Evolutionary conservation across 2,797 vertebrate species (phyloP).

Genomic region (Danio albolineatus): DNA sequence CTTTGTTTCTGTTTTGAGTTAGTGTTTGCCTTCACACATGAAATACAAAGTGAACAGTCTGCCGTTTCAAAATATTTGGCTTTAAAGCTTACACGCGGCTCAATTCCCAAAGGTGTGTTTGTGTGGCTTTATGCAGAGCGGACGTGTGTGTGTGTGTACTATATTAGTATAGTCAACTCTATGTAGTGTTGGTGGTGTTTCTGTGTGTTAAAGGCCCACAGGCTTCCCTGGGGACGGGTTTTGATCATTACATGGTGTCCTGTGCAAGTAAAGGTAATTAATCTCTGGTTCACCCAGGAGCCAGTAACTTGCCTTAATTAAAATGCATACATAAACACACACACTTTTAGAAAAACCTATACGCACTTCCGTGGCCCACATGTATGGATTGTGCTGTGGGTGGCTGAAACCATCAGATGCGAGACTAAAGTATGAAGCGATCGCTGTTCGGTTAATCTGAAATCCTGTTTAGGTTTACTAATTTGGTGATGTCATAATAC

Average conservation of each 20-base stretch:
- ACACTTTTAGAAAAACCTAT: conserved; percentile 21
- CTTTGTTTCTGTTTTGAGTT: neutral
- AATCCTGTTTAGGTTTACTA: conserved; percentile 53
- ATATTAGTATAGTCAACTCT: neutral
- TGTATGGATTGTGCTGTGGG: conserved; percentile 11
- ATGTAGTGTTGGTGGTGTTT: conserved; percentile 17
- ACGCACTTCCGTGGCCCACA: neutral
- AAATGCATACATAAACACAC: conserved; percentile 50
- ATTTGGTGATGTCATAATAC: conserved; percentile 37
- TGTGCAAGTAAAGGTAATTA: conserved; percentile 55
- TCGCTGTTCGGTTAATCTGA: conserved; percentile 34
- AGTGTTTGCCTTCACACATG: conserved; percentile 7
- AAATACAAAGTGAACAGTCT: conserved; percentile 13
- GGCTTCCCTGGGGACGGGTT: conserved; percentile 48
- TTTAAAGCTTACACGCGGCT: conserved; percentile 9
- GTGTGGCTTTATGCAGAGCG: neutral
- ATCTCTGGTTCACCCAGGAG: conserved; percentile 35
- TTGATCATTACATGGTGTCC: conserved; percentile 53
- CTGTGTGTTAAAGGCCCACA: conserved; percentile 27
- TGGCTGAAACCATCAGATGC: conserved; percentile 13
- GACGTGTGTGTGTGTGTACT: neutral
- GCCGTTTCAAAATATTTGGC: conserved; percentile 1
- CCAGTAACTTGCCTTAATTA: conserved; percentile 49
- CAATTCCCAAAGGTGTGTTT: conserved; percentile 26
- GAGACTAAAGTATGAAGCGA: conserved; percentile 21